Conservation (phyloP, 2,888 invertebrate species). For the Parelbella ahira region DNA sequence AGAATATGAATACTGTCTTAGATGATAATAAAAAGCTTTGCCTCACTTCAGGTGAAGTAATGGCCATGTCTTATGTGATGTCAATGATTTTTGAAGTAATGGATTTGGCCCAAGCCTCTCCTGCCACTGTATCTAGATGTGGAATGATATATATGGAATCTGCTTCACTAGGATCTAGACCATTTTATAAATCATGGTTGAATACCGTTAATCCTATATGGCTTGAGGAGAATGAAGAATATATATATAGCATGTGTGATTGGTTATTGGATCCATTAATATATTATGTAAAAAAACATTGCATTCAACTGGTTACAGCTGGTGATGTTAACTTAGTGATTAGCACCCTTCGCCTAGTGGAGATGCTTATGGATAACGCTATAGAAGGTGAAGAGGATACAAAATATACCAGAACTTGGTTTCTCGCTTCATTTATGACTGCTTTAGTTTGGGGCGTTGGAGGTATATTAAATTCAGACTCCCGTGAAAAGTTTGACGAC, state of each 20-base stretch:
- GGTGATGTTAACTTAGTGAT: slow-evolving; percentile 87
- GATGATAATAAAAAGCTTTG: slow-evolving; percentile 95
- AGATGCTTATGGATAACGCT: slow-evolving; percentile 89
- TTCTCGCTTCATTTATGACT: slow-evolving; percentile 88
- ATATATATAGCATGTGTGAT: slow-evolving; percentile 82
- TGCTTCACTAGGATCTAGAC: slow-evolving; percentile 88
- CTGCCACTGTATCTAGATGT: slow-evolving; percentile 93
- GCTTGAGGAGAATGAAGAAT: slow-evolving; percentile 81
- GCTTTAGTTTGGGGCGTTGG: slow-evolving; percentile 92
- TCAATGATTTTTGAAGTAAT: slow-evolving; percentile 94
- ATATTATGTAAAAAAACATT: slow-evolving; percentile 85
- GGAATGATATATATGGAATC: slow-evolving; percentile 97
- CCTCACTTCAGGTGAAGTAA: slow-evolving; percentile 92
- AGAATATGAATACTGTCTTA: slow-evolving; percentile 93
- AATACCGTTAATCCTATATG: slow-evolving; percentile 82
- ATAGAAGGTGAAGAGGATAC: slow-evolving; percentile 85
- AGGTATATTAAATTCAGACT: slow-evolving; percentile 87
- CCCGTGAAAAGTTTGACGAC: slow-evolving; percentile 84
- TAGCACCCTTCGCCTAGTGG: slow-evolving; percentile 86
- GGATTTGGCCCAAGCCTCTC: slow-evolving; percentile 91
- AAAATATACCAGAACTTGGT: slow-evolving; percentile 85
- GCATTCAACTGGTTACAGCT: slow-evolving; percentile 82
- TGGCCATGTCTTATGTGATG: slow-evolving; percentile 89
- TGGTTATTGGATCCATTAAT: slow-evolving; percentile 91
- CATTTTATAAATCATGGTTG: slow-evolving; percentile 91